Evolutionary conservation across 2,888 invertebrate genomes (phyloP), one percentile per base, ranked within the genome.

Genomic region (Cenopis cana): DNA sequence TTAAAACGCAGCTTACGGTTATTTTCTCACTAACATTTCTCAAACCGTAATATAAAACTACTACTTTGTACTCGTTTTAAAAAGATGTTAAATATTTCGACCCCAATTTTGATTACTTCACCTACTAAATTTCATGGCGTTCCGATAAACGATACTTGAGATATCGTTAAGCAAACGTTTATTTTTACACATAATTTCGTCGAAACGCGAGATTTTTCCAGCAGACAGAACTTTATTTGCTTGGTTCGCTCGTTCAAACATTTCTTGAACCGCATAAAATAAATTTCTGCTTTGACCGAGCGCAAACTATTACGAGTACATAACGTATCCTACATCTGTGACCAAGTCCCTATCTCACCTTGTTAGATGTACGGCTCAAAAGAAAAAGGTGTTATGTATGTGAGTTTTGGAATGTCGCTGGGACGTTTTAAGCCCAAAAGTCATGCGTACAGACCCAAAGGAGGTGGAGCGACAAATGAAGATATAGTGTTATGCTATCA

Each of bases 401-500:
- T 46, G 38, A 8, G 10, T 8, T 4, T 24, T 59, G 11, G 12
- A 36, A 59, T n/a, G 17, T 41, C 4, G 17, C 33, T 29, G 29
- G 11, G n/a, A 12, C 49, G n/a, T 33, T 50, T 2, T 49, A 17
- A 60, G 56, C 17, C 50, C 49, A 62, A 50, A 24, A 14, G 17
- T 6, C 36, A 62, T 52, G 11, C 46, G 18, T 52, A 17, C 14
- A 9, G 10, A 52, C 50, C 24, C 17, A 50, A 50, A 64, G 38
- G 64, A 38, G 33, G 54, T 61, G 18, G 50, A 12, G 36, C 20
- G 50, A 38, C 57, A 64, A 69, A 69, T 57, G n/a, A 57, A 14
- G 50, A 69, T 36, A 14, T 52, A 69, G 8, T n/a, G 57, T 52
- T 64, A 50, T 69, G 41, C 38, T 38, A 41, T 61, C 57, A 69